A percentile compares a stretch with the other conserved stretches of the same genome.
Evolutionary conservation across 2,113 vertebrate species (phyloP).

Genomic region (Eurypyga helias): DNA sequence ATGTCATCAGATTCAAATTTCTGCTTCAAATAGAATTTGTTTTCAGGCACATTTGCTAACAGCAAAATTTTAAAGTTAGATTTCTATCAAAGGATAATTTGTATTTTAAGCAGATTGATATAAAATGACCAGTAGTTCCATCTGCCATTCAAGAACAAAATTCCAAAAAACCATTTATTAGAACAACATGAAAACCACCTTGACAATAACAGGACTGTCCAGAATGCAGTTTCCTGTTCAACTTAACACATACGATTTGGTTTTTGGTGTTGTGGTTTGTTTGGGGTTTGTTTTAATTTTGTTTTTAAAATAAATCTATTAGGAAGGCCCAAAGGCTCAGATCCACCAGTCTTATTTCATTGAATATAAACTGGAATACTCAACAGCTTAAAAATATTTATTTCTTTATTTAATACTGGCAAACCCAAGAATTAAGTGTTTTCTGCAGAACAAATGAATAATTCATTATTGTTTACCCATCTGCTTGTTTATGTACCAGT

Average conservation of each 20-base stretch:
- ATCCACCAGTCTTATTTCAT: background rate
- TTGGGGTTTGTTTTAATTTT: background rate
- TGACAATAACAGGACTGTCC: background rate
- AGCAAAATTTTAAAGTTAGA: background rate
- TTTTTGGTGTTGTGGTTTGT: background rate
- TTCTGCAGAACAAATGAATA: background rate
- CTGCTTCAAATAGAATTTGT: background rate
- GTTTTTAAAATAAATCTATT: background rate
- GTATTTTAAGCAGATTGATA: background rate
- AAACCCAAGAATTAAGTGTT: background rate
- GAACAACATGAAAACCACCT: background rate
- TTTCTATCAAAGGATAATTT: conserved; percentile 6
- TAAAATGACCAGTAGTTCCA: background rate
- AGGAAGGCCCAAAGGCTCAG: background rate
- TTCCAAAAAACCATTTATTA: background rate
- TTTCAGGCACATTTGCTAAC: background rate
- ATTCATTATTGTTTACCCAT: background rate
- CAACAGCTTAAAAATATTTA: background rate
- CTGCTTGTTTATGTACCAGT: background rate
- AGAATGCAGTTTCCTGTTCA: background rate
- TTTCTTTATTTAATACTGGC: background rate
- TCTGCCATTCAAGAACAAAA: background rate
- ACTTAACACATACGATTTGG: background rate
- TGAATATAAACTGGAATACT: background rate
- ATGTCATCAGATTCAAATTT: background rate